Evolutionary conservation across 2,888 invertebrate genomes (phyloP), one percentile per base, ranked within the genome.

Genomic region (Meghimatium bilineatum): DNA sequence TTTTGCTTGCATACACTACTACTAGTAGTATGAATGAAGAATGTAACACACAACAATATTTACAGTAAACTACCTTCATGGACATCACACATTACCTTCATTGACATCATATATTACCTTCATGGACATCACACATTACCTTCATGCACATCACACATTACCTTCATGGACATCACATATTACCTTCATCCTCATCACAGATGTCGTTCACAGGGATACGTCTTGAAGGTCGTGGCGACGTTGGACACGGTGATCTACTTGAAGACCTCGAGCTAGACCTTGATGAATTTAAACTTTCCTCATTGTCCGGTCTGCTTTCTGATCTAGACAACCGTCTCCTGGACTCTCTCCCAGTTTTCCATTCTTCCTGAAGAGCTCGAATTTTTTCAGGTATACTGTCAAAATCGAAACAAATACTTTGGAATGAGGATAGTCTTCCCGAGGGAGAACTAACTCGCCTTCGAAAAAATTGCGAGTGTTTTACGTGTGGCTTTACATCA

Each of bases 381-480:
- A 84, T 34, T 34, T 84, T 84, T 10, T 84, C 84, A 1, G 84
- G 84, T 26, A 84, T 79, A 34, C 49, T 63, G 20, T 84, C 84
- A 32, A 84, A 84, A 36, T 84, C 80, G 34, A 84, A 84, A 29
- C 84, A 84, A 10, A 36, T 74, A 44, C n/a, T 74, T 20, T 71
- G 67, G 60, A 44, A 69, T 52, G 52, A 44, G n/a, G 77, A 78
- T 12, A 32, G 29, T 29, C 69, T 49, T 10, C 72, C 34, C 1
- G 77, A 72, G 23, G 82, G 69, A 23, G 52, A 76, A 32, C 56
- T 36, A 1, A 71, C 32, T 34, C 71, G 23, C 23, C 56, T 56
- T 17, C 44, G 20, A 29, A 38, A 66, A n/a, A 52, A 72, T n/a
- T 76, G 67, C 26, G 74, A 81, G 0, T n/a, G 32, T 32, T 72